phyloP scores from a whole-genome alignment of 2,113 vertebrate species.

The Antidorcas marsupialis region DNA sequence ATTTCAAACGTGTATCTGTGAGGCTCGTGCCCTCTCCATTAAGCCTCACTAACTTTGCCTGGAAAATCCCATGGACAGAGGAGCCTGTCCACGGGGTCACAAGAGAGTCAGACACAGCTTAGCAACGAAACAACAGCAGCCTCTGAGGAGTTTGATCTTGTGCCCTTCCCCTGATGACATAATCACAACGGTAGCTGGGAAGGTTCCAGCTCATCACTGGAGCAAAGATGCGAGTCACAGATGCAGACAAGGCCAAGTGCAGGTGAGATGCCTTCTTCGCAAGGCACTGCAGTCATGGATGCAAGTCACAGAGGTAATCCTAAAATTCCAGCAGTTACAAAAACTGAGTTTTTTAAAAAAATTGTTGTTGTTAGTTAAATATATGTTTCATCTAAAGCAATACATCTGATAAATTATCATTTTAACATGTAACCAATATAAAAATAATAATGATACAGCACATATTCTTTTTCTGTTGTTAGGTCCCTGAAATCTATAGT shows the following conservation, averaged over 20 bases:
- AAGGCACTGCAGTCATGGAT: not conserved
- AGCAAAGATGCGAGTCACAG: not conserved
- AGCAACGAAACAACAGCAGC: not conserved
- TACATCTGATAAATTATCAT: not conserved
- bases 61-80: not conserved
- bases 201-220: not conserved
- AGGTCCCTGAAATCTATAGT: not conserved
- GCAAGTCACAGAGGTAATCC: not conserved
- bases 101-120: not conserved
- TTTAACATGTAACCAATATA: not conserved
- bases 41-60: not conserved
- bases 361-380: not conserved
- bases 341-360: not conserved
- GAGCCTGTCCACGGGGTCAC: not conserved
- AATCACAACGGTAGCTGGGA: not conserved
- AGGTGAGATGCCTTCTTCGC: not conserved
- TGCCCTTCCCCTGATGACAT: not conserved
- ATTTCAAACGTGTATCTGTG: fast-evolving
- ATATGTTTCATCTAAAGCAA: not conserved
- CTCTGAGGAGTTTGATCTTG: not conserved
- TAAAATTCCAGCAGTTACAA: not conserved
- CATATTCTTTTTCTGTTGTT: not conserved
- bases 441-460: not conserved
- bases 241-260: not conserved
- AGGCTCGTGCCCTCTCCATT: not conserved